These are phyloP conservation scores for Dipodomys ordii DNA, from an alignment of 2,113 vertebrate genomes.

Conservation along the genomic window DNA sequence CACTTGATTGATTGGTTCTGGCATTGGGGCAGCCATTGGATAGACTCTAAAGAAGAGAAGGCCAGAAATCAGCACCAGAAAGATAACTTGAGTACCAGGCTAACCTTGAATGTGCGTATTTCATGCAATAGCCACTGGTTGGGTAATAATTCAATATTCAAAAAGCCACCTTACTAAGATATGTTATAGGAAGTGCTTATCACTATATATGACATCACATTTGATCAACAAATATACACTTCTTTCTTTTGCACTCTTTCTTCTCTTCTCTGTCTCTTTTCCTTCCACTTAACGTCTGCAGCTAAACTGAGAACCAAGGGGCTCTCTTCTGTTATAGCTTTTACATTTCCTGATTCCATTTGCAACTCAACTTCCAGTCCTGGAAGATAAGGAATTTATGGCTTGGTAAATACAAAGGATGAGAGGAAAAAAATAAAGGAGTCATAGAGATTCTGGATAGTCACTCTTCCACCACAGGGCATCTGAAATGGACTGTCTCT, in stretches of 20 bases:
- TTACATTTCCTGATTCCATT: neutral
- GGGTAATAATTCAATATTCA: neutral
- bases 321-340: neutral
- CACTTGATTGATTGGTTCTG: constrained; percentile 45
- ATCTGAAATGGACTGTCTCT: neutral
- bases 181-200: accelerated
- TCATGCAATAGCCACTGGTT: neutral
- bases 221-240: neutral
- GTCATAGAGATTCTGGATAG: neutral
- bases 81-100: neutral
- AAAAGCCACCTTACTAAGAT: neutral
- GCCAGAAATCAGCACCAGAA: neutral
- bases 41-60: constrained; percentile 20
- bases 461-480: neutral
- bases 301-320: neutral
- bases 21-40: neutral
- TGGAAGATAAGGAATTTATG: neutral
- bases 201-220: accelerated
- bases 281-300: neutral
- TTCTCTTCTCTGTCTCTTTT: neutral
- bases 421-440: neutral
- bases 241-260: neutral
- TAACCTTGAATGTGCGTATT: neutral
- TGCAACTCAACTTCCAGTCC: neutral
- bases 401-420: neutral